Evolutionary conservation across 2,888 invertebrate species (phyloP), one percentile per base, ranked within the genome.

Genomic region (Clunio marinus): DNA sequence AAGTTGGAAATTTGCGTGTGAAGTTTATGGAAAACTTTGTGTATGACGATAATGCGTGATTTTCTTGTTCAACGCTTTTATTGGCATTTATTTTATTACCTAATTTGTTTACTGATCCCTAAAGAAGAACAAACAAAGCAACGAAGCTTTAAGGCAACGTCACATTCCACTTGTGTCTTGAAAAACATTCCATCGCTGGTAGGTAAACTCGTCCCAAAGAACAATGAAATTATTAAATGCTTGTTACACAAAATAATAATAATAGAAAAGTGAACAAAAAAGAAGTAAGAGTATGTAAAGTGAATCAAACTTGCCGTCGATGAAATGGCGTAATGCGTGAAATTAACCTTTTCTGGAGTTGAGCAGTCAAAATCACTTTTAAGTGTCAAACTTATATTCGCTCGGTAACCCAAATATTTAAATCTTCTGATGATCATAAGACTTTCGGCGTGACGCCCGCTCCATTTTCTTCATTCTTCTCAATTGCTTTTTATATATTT

Each of bases 1-100:
- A 35, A 62, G 59, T 62, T 41, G 20, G 25, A 41, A 62, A 62
- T 62, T 62, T 62, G 62, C 62, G 62, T 62, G 62, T 41, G 25
- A 15, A n/a, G 10, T 37, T 62, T 62, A 51, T 51, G 51, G 20
- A 13, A 51, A 32, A 13, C 5, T 32, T 32, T 5, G 7, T 32
- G 35, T 32, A 32, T 8, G 35, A 13, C n/a, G n/a, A n/a, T n/a
- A n/a, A n/a, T n/a, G n/a, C n/a, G n/a, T n/a, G n/a, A n/a, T n/a
- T n/a, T n/a, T n/a, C n/a, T n/a, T n/a, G n/a, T n/a, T n/a, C n/a
- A n/a, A n/a, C n/a, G n/a, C n/a, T n/a, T n/a, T n/a, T n/a, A n/a
- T n/a, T n/a, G n/a, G n/a, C n/a, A n/a, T n/a, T n/a, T n/a, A n/a
- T n/a, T n/a, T n/a, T n/a, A n/a, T n/a, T n/a, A n/a, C n/a, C n/a